A percentile compares a stretch with the other conserved stretches of the same genome.
Conservation (phyloP, 2,888 invertebrate species). For the Caenorhabditis parvicauda region DNA sequence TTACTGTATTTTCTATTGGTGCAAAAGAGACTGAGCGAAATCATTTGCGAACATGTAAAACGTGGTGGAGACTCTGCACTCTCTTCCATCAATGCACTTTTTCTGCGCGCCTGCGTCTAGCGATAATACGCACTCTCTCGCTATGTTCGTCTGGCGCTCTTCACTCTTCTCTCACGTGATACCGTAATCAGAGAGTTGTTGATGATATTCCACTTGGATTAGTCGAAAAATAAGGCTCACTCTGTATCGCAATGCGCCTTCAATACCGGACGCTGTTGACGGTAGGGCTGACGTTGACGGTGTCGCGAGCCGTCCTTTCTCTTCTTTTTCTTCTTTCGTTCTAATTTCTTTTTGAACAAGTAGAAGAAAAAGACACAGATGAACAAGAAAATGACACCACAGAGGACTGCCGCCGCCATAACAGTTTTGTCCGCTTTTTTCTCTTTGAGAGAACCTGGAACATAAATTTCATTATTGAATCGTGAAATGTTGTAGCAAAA, state of each 20-base stretch:
- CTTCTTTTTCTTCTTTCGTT: constrained; percentile 45
- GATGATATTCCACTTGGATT: no score
- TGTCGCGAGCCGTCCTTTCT: constrained; percentile 19
- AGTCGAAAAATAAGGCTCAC: no score
- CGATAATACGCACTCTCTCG: no score
- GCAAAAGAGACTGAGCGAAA: no score
- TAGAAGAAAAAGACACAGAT: constrained; percentile 54
- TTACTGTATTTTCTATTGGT: no score
- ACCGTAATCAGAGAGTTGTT: not conserved
- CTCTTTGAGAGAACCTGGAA: constrained; percentile 49
- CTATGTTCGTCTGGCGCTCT: no score
- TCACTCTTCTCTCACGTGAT: no score
- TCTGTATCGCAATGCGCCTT: constrained; percentile 13
- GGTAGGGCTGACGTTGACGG: constrained; percentile 31
- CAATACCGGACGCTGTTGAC: constrained; percentile 33
- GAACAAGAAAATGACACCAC: constrained; percentile 55
- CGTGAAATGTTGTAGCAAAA: not conserved
- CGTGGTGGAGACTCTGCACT: no score
- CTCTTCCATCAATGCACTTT: no score
- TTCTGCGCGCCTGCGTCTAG: no score
- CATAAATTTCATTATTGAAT: not conserved
- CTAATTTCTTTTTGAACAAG: constrained; percentile 58
- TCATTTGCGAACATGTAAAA: no score
- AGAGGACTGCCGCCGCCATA: constrained; percentile 50
- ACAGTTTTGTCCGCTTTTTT: constrained; percentile 50